Percentiles rank a stretch among this genome's conserved stretches.
These are phyloP conservation scores for Polypterus bichir DNA, from an alignment of 2,113 vertebrate genomes.

Conservation along the genomic window DNA sequence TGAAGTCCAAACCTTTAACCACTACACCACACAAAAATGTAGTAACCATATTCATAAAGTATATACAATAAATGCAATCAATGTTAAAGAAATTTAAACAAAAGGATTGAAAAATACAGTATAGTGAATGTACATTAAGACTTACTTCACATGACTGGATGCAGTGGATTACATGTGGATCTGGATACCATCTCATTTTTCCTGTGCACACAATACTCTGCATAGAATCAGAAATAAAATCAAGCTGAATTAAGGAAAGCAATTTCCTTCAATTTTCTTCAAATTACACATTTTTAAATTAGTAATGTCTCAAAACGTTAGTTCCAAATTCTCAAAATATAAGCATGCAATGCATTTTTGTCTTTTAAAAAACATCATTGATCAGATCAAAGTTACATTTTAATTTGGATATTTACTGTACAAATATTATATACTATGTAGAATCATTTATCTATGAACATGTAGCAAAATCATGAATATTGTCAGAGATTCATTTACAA, in stretches of 20 bases:
- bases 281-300: background rate
- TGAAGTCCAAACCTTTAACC: background rate
- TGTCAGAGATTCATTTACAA: too few species aligned
- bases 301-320: slow-evolving; percentile 17
- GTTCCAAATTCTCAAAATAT: slow-evolving; percentile 23
- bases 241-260: background rate
- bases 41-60: background rate
- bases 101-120: too few species aligned
- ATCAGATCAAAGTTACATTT: too few species aligned
- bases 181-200: slow-evolving; percentile 70
- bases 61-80: background rate
- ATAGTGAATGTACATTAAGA: slow-evolving; percentile 1
- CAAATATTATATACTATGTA: too few species aligned
- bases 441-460: too few species aligned
- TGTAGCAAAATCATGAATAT: too few species aligned
- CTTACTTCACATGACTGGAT: slow-evolving; percentile 91
- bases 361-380: too few species aligned
- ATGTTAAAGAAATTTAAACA: slow-evolving; percentile 1
- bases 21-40: background rate
- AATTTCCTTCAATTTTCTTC: background rate
- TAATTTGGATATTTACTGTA: too few species aligned
- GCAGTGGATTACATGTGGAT: slow-evolving; percentile 68
- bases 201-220: slow-evolving; percentile 87
- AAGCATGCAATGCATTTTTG: slow-evolving; percentile 23
- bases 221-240: slow-evolving; percentile 13